Percentiles rank a stretch among this genome's conserved stretches.
Conservation (phyloP, 2,888 invertebrate genomes). For the Leucophenga montana region DNA sequence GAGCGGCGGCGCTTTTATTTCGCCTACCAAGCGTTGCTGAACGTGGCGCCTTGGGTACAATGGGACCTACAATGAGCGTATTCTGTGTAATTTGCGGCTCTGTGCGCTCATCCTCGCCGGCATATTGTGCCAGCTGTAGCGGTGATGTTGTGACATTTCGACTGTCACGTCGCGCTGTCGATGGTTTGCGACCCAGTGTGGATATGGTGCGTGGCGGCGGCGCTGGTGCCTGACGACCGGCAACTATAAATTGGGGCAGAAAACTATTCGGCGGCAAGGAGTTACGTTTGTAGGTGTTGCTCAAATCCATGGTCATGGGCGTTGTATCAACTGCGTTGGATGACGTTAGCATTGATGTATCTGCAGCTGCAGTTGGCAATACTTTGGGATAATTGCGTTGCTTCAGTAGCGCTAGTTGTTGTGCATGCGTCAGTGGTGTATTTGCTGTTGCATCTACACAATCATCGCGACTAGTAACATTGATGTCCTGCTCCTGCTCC, state of each 20-base stretch:
- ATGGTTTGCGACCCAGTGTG: constrained; percentile 76
- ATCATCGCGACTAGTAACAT: constrained; percentile 83
- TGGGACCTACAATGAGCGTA: constrained; percentile 76
- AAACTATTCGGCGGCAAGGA: constrained; percentile 77
- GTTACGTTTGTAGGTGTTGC: constrained; percentile 74
- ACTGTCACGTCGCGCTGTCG: constrained; percentile 72
- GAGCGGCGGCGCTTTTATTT: background rate
- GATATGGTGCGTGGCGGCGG: constrained; percentile 84
- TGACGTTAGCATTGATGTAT: constrained; percentile 2
- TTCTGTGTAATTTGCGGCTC: constrained; percentile 75
- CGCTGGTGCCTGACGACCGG: constrained; percentile 76
- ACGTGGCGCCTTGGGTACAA: constrained; percentile 72
- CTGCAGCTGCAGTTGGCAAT: constrained; percentile 77
- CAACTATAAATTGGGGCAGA: constrained; percentile 50
- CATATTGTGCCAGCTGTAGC: constrained; percentile 74
- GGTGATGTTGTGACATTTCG: constrained; percentile 73
- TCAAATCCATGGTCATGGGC: constrained; percentile 51
- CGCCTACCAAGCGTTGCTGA: constrained; percentile 44
- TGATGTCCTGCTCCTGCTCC: constrained; percentile 73
- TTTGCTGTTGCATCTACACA: constrained; percentile 43
- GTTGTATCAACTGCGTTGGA: constrained; percentile 43
- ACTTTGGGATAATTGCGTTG: constrained; percentile 89
- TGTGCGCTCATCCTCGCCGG: constrained; percentile 65
- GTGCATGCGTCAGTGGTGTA: constrained; percentile 77
- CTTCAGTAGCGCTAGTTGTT: constrained; percentile 82